These are phyloP conservation scores for Chinchilla lanigera DNA, from an alignment of 2,113 vertebrate genomes.

Conservation along the genomic window DNA sequence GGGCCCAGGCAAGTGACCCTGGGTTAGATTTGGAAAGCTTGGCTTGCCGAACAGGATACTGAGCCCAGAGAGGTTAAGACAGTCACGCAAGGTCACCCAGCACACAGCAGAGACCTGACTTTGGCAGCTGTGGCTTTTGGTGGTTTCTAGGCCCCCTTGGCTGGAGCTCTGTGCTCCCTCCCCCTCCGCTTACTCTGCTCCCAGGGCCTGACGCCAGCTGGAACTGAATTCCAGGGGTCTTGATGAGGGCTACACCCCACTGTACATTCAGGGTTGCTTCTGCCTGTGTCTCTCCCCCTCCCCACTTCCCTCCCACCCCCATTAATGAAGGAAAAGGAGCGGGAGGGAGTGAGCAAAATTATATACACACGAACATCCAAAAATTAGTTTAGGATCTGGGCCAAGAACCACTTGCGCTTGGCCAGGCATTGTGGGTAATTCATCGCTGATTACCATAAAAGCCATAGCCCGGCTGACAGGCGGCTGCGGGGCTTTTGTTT, in stretches of 20 bases:
- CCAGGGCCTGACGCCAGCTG: background rate
- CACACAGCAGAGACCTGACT: no score
- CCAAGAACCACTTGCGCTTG: conserved; percentile 85
- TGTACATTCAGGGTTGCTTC: background rate
- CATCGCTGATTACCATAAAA: conserved; percentile 86
- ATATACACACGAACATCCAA: conserved; percentile 84
- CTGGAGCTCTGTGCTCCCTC: background rate
- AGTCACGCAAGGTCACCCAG: background rate
- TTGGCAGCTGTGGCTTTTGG: background rate
- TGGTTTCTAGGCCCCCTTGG: conserved; percentile 22
- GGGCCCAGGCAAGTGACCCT: background rate
- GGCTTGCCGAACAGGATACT: background rate
- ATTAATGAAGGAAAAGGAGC: conserved; percentile 37
- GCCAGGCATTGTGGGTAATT: conserved; percentile 89
- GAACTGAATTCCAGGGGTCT: fast-evolving
- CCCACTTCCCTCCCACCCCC: background rate
- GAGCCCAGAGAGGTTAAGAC: background rate
- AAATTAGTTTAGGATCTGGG: conserved; percentile 87
- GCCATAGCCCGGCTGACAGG: conserved; percentile 79
- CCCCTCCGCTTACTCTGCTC: fast-evolving
- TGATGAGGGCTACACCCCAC: background rate
- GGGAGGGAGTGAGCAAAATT: conserved; percentile 58
- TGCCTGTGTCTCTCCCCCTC: background rate
- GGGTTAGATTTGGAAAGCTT: background rate
- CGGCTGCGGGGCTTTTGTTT: conserved; percentile 81